Evolutionary conservation across 1,140 invertebrate species (phyloP), one percentile per base, ranked within the genome.

Genomic region (Panulirus ornatus): DNA sequence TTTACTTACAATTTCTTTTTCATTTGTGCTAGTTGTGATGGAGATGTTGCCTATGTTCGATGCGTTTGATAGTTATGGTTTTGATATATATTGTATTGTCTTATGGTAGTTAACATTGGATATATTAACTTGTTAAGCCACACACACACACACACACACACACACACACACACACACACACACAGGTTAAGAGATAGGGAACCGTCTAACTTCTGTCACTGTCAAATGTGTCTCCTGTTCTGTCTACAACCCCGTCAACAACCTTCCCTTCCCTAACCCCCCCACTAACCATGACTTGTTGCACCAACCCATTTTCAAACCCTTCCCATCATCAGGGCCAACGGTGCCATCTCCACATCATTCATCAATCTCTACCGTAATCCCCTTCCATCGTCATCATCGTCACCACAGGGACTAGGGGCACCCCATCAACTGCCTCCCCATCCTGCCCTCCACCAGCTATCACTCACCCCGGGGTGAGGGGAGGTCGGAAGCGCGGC

Each of bases 251-350:
- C n/a, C n/a, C n/a, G n/a, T n/a, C n/a, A n/a, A n/a, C n/a, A n/a
- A 30, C 47, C 47, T 0, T 71, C 84, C 38, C 42, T 86, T 71
- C 87, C 66, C n/a, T n/a, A n/a, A n/a, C 66, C 66, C 47, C 81
- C 84, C 58, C 84, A 66, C 84, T 84, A 73, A 27, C 73, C 5
- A n/a, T n/a, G n/a, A n/a, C n/a, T n/a, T n/a, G n/a, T n/a, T n/a
- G n/a, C n/a, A 58, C 54, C 54, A 19, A 14, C 54, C 6, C 6
- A 19, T 58, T 14, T 3, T 19, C 54, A 58, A 14, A n/a, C 19
- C 54, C 54, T 19, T 58, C 22, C 19, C 54, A 14, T 58, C 75
- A 44, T 34, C 71, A 1, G 30, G 51, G 85, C 70, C 70, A 34
- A 0, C 70, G n/a, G 0, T 34, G 27, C 30, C 14, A 2, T 5